Base-by-base conservation (phyloP, 2,797 vertebrate genomes). In the Lepilemur ruficaudatus region DNA sequence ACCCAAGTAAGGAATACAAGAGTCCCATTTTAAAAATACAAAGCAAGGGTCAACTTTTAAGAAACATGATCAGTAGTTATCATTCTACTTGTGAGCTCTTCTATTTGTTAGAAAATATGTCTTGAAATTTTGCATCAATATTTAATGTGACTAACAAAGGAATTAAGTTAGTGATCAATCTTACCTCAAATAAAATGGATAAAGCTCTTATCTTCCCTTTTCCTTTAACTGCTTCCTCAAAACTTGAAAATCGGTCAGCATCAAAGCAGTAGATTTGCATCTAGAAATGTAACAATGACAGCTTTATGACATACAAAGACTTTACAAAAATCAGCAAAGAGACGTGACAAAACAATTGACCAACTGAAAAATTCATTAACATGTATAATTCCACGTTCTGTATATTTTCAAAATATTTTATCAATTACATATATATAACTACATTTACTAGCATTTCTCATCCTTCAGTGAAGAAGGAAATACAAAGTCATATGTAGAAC, bases 191-290 rank as follows among this genome's bases (percentile, higher is more conserved):
- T 97, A 99, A 98, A 97, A 99, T 95, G 61, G 99, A 99, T 65
- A 99, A 98, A n/a, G 99, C 99, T 92, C 99, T 99, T 98, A 99
- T 98, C 93, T 98, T 99, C 91, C 99, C 99, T 97, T 99, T 99
- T 86, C 98, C 99, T 98, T 98, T 99, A 96, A 99, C 90, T 88
- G 99, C 98, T 93, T 99, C 99, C 82, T 99, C 99, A 14, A 99
- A 98, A 96, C 99, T 99, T 96, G 98, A 98, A 97, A 99, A 99
- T 61, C 96, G 98, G 92, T 99, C 97, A 0, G 96, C 97, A 96
- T 99, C 99, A 57, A 99, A 99, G 98, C 99, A 99, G 98, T 99
- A 99, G 98, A 99, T 99, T 98, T 99, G 99, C 99, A 99, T 99
- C 99, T 99, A 98, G 70, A 98, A 98, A 96, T 22, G 94, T 25